Conservation (phyloP, 2,797 vertebrate genomes). For the Diglossa cyanea region DNA sequence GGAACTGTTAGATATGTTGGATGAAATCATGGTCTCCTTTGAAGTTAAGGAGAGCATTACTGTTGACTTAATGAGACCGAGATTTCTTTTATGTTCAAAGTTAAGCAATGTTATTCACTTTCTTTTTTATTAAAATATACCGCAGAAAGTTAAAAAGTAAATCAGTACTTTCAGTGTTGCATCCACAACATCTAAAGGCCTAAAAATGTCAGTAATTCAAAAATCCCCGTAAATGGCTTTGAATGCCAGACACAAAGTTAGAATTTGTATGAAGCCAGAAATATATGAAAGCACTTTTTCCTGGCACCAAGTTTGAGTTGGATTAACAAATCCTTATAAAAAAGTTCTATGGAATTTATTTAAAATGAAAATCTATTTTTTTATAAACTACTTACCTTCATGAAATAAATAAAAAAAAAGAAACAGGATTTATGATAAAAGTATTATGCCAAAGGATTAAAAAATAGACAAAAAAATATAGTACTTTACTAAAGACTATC, state of each 20-base stretch:
- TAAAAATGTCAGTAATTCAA: slow-evolving; percentile 54
- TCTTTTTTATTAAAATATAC: slow-evolving; percentile 52
- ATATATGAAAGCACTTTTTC: background rate
- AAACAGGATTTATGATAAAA: background rate
- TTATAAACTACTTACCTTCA: background rate
- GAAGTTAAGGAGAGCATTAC: slow-evolving; percentile 68
- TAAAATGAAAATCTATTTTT: background rate
- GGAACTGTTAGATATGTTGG: slow-evolving; percentile 46
- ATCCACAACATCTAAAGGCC: slow-evolving; percentile 43
- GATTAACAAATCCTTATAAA: background rate
- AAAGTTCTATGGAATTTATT: background rate
- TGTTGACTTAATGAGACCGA: slow-evolving; percentile 64
- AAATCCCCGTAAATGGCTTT: slow-evolving; percentile 21
- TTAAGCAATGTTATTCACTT: slow-evolving; percentile 56
- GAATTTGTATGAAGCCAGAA: slow-evolving; percentile 15
- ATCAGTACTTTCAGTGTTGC: slow-evolving; percentile 23
- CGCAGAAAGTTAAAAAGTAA: slow-evolving; percentile 49
- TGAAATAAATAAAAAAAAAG: background rate
- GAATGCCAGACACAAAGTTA: slow-evolving; percentile 1
- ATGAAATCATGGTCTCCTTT: slow-evolving; percentile 61
- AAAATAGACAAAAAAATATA: background rate
- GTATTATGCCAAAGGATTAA: background rate
- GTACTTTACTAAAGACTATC: background rate
- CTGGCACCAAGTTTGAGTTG: background rate
- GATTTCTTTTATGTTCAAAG: slow-evolving; percentile 68